phyloP scores from a whole-genome alignment of 2,113 vertebrate genomes.

The Sinosuthora webbiana region DNA sequence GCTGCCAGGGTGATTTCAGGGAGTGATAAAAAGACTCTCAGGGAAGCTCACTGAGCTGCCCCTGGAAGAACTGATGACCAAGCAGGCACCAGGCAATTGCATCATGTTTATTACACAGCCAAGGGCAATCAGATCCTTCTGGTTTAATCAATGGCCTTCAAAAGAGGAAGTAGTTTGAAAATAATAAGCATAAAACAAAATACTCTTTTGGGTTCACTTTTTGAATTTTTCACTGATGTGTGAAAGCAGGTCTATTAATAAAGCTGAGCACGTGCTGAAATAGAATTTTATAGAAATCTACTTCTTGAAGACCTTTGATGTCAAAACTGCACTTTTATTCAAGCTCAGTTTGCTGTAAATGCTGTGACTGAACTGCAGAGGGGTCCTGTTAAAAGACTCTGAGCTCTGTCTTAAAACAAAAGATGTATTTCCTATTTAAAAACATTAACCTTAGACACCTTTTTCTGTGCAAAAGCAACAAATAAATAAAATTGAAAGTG shows the following conservation, averaged over 20 bases:
- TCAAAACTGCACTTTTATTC: not conserved
- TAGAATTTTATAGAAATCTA: not conserved
- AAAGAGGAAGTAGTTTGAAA: slow-evolving; percentile 29
- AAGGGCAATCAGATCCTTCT: slow-evolving; percentile 2
- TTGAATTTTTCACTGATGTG: not conserved
- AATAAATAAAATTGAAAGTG: not conserved
- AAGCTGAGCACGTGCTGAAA: not conserved
- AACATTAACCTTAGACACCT: not conserved
- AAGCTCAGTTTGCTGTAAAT: not conserved
- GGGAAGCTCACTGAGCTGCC: not conserved
- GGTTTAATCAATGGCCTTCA: slow-evolving; percentile 36
- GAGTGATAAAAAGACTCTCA: not conserved
- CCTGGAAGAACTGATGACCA: not conserved
- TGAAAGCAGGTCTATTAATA: not conserved
- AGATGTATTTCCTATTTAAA: not conserved
- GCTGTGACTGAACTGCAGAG: not conserved
- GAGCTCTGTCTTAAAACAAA: not conserved
- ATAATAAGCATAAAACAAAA: not conserved
- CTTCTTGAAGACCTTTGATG: not conserved
- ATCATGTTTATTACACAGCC: slow-evolving; percentile 4
- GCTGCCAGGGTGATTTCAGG: not conserved
- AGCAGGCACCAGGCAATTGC: slow-evolving; percentile 11
- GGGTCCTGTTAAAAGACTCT: not conserved
- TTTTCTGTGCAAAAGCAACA: not conserved
- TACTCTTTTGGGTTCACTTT: not conserved